Evolutionary conservation across 2,888 invertebrate genomes (phyloP), one percentile per base, ranked within the genome.

Genomic region (Hermaeophaga mercurialis): DNA sequence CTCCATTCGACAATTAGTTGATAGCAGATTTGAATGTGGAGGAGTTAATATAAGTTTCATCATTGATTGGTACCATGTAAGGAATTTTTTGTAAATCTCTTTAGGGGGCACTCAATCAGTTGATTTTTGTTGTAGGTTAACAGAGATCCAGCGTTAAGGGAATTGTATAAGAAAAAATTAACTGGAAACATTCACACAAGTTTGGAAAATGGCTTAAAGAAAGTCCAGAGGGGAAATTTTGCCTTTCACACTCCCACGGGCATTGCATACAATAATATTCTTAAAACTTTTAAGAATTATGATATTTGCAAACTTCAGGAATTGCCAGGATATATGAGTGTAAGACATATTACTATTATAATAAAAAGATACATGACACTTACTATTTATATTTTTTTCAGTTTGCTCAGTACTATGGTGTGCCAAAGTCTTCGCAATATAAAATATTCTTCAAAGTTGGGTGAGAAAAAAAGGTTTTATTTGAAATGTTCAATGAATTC

Each of bases 301-400:
- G 81, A 81, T 53, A 80, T 81, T 50, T 82, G 82, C 56, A 78
- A 78, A 12, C 65, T 81, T 48, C 77, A 78, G 54, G 79, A 80
- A 62, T 73, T 82, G 11, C 66, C 65, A 2, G 70, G 70, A 44
- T 68, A 64, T 38, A 61, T 67, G 55, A 64, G 70, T 45, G 71
- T 69, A 64, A 58, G 61, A 57, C 18, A 2, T 17, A 15, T 22
- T n/a, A n/a, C n/a, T n/a, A n/a, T n/a, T n/a, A n/a, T n/a, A n/a
- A n/a, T n/a, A n/a, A n/a, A n/a, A n/a, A n/a, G n/a, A n/a, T n/a
- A n/a, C n/a, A n/a, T 12, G 7, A 24, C 15, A 6, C 6, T 58
- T 8, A 33, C 3, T 9, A n/a, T 24, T 22, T 22, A 22, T 22
- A 22, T 22, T 22, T 26, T 54, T 65, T 66, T 55, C 41, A 70